A percentile compares a stretch with the other conserved stretches of the same genome.
phyloP scores from a whole-genome alignment of 2,888 invertebrate genomes.

The Empis stercorea region DNA sequence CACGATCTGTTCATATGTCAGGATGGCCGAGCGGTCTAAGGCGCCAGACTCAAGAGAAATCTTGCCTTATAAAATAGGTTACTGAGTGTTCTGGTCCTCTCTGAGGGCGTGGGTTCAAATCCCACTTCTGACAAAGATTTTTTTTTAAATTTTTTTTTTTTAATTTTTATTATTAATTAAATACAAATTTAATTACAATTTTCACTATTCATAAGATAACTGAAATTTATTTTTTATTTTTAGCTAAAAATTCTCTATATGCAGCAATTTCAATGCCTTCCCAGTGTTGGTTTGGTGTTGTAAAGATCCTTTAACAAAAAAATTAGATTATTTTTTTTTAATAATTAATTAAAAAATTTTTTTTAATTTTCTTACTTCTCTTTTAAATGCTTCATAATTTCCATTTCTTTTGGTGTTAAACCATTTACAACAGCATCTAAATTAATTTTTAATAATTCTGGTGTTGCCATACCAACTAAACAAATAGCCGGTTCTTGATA shows the following conservation, averaged over 20 bases:
- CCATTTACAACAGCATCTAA: conserved; percentile 50
- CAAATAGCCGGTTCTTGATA: conserved; percentile 54
- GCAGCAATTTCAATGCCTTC: conserved; percentile 44
- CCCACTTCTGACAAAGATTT: conserved; percentile 15
- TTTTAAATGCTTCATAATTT: conserved; percentile 47
- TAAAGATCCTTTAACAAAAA: conserved; percentile 3
- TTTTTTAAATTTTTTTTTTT: background rate
- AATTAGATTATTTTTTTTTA: too few relatives aligned
- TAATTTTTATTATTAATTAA: background rate
- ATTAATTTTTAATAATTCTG: conserved; percentile 47
- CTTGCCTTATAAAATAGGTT: background rate
- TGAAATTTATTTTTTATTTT: conserved; percentile 2
- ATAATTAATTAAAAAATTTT: background rate
- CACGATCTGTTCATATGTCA: background rate
- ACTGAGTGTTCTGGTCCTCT: conserved; percentile 19
- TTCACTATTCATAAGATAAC: background rate
- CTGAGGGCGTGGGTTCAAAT: conserved; percentile 21
- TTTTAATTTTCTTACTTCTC: conserved; percentile 39
- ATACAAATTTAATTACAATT: background rate
- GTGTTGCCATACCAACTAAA: conserved; percentile 63
- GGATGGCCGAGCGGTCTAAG: conserved; percentile 3
- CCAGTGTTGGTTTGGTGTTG: conserved; percentile 37
- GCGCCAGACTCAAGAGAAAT: conserved; percentile 3
- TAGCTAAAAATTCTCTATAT: conserved; percentile 24
- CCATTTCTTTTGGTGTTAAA: conserved; percentile 50